Evolutionary conservation across 1,140 invertebrate species (phyloP), one percentile per base, ranked within the genome.

Genomic region (Lanistes nyassanus): DNA sequence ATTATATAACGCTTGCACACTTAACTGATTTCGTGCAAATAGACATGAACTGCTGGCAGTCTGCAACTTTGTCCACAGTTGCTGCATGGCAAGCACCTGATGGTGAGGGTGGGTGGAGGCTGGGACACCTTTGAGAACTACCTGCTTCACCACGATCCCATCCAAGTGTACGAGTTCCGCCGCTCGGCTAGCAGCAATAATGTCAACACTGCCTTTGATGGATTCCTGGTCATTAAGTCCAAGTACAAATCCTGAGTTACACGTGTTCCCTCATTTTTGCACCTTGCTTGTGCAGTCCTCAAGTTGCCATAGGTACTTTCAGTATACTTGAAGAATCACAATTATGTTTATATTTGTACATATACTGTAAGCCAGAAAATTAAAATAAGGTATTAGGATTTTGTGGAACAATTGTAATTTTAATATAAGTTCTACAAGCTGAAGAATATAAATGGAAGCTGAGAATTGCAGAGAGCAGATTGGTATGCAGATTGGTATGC

Each of bases 81-180:
- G 58, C 74, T 88, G 68, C 78, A 86, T 56, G 87, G 83, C 73
- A 83, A 83, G 62, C 97, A 98, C 91, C 95, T 98, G 64, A 99
- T 99, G 97, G 97, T 99, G 21, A 92, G 97, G 78, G 97, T 98
- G 13, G 97, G 97, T 0, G 97, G 97, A 16, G 97, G 97, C 37
- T 98, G 97, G 97, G 97, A 98, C 88, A 98, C 97, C 0, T 90
- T 99, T 21, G 94, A 96, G 75, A 96, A 98, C 88, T 99, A 98
- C 90, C 90, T 99, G 86, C 94, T 96, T 87, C 97, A 97, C 87
- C 97, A 98, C 86, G 96, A 98, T 88, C 97, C 97, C 0, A 97
- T 96, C 89, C 92, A 83, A 65, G 80, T 87, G 55, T 82, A 82
- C 21, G 82, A 84, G 66, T 87, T 88, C 77, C 78, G 78, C 26